These are phyloP conservation scores for Eristalis intricaria DNA, from an alignment of 2,888 invertebrate species.

Conservation along the genomic window DNA sequence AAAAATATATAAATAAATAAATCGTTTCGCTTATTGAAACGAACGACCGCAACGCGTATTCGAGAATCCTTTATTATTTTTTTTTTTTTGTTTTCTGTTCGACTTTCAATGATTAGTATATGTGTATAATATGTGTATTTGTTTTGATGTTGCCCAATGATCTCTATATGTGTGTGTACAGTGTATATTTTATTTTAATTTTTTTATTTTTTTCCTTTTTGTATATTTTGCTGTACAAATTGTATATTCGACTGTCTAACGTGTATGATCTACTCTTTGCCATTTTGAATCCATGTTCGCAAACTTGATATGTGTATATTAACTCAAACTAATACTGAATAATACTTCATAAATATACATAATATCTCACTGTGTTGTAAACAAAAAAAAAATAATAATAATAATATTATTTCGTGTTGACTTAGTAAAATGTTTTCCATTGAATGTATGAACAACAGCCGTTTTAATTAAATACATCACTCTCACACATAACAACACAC, in stretches of 20 bases:
- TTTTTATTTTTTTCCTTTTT: constrained; percentile 2
- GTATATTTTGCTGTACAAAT: constrained; percentile 35
- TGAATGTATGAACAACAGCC: constrained; percentile 41
- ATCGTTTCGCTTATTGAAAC: constrained; percentile 16
- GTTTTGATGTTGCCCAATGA: constrained; percentile 46
- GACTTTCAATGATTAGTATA: constrained; percentile 29
- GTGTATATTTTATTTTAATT: constrained; percentile 28
- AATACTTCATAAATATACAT: constrained; percentile 58
- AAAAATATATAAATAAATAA: not conserved
- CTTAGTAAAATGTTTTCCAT: constrained; percentile 71
- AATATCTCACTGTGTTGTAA: constrained; percentile 49
- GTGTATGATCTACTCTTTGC: constrained; percentile 54
- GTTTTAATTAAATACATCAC: constrained; percentile 40
- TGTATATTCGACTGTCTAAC: constrained; percentile 44
- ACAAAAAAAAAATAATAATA: not conserved
- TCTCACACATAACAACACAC: constrained; percentile 49
- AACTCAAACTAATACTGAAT: constrained; percentile 28
- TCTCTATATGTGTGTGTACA: constrained; percentile 39
- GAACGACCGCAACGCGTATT: constrained; percentile 3
- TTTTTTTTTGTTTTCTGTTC: constrained; percentile 35
- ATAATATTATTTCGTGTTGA: constrained; percentile 48
- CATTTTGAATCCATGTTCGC: constrained; percentile 52
- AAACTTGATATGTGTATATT: constrained; percentile 58
- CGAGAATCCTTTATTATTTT: constrained; percentile 13
- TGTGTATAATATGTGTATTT: constrained; percentile 26